phyloP scores from a whole-genome alignment of 2,113 vertebrate genomes.

The Odontesthes bonariensis region DNA sequence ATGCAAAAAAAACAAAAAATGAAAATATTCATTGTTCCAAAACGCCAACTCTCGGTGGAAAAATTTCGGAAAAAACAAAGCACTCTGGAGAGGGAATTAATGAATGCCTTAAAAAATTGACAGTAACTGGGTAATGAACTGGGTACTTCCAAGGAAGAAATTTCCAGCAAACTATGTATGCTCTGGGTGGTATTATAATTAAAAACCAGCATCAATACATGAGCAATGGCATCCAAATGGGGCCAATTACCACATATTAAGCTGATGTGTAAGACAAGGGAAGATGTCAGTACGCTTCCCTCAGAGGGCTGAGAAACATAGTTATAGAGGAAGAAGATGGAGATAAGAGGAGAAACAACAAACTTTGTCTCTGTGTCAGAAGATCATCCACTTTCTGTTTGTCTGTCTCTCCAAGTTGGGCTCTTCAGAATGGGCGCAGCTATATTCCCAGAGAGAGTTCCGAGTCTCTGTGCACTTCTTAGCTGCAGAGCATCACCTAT shows the following conservation, averaged over 20 bases:
- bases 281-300: not conserved
- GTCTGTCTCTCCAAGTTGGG: not conserved
- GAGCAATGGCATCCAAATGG: slow-evolving; percentile 1
- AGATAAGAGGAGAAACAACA: slow-evolving; percentile 17
- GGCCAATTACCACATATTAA: slow-evolving; percentile 4
- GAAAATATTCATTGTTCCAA: not conserved
- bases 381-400: slow-evolving; percentile 5
- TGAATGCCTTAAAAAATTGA: not conserved
- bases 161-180: not conserved
- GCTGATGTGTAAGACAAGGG: slow-evolving; percentile 14
- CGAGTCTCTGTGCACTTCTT: not conserved
- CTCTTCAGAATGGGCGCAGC: slow-evolving; percentile 14
- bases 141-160: not conserved
- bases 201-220: not conserved
- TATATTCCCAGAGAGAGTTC: not conserved
- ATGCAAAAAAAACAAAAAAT: not conserved
- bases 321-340: not conserved
- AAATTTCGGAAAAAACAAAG: not conserved
- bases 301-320: slow-evolving; percentile 4
- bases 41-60: not conserved
- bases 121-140: not conserved
- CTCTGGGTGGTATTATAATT: slow-evolving; percentile 1
- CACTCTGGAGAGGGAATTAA: not conserved
- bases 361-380: not conserved
- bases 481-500: not conserved